A percentile compares a stretch with the other conserved stretches of the same genome.
phyloP scores from a whole-genome alignment of 2,797 vertebrate species.

The Pogoniulus pusillus region DNA sequence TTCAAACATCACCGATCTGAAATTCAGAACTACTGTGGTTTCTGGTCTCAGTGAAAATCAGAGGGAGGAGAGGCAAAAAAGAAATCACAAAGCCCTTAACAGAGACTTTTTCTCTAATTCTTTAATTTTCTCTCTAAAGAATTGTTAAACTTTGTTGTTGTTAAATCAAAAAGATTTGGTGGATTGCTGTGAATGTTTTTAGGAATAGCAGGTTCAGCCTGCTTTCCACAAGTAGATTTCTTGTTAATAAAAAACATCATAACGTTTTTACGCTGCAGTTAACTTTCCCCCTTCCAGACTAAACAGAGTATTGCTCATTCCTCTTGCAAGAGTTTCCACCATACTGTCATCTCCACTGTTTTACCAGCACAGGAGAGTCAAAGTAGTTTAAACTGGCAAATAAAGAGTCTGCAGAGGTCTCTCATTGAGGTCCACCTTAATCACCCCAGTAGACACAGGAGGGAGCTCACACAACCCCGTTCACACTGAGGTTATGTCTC shows the following conservation, averaged over 20 bases:
- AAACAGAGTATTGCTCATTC: background rate
- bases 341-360: background rate
- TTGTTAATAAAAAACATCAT: background rate
- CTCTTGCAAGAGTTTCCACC: background rate
- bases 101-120: background rate
- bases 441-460: conserved; percentile 63
- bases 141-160: background rate
- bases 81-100: background rate
- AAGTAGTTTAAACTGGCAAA: background rate
- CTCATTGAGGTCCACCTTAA: conserved; percentile 23
- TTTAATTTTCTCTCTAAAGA: background rate
- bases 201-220: background rate
- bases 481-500: background rate
- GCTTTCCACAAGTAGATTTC: background rate
- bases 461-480: conserved; percentile 67
- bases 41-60: background rate
- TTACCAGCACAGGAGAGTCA: background rate
- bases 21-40: background rate
- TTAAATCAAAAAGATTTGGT: background rate
- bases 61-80: background rate
- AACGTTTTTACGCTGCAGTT: conserved; percentile 3
- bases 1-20: background rate
- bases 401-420: background rate
- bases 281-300: background rate
- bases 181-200: background rate